Conservation (phyloP, 2,888 invertebrate genomes). For the Drosophila borealis region DNA sequence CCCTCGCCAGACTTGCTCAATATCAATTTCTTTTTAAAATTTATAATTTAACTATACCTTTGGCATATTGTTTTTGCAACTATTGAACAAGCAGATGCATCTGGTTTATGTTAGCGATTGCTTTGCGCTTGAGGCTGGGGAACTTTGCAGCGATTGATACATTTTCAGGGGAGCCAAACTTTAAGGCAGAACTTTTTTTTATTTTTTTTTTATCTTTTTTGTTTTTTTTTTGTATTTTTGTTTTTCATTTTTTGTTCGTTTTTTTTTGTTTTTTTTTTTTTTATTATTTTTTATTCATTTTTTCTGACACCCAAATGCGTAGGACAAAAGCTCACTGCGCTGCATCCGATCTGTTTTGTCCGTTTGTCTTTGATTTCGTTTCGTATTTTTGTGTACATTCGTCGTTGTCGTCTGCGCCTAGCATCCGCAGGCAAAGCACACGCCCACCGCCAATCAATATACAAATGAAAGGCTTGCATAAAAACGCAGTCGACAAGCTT, state of each 20-base stretch:
- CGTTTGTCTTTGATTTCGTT: background rate
- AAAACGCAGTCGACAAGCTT: constrained; percentile 22
- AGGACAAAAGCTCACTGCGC: constrained; percentile 27
- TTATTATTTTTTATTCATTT: background rate
- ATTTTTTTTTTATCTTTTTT: constrained; percentile 2
- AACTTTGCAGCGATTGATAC: background rate
- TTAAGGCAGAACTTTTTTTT: constrained; percentile 9
- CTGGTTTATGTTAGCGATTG: constrained; percentile 9
- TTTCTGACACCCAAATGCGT: constrained; percentile 13
- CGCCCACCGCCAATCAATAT: constrained; percentile 17
- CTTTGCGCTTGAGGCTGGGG: background rate
- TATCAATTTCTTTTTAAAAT: background rate
- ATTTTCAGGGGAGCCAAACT: constrained; percentile 3
- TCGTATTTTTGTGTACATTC: background rate
- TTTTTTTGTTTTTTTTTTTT: background rate
- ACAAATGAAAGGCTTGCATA: constrained; percentile 14
- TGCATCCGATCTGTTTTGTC: constrained; percentile 3
- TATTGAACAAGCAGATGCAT: constrained; percentile 51
- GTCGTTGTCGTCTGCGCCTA: constrained; percentile 1
- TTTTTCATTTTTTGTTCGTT: background rate
- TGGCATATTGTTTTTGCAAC: constrained; percentile 4
- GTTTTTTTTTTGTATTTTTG: constrained; percentile 2
- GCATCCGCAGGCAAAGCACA: constrained; percentile 34
- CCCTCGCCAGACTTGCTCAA: constrained; percentile 1
- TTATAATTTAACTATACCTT: background rate